phyloP scores from a whole-genome alignment of 2,113 vertebrate species.

The Pipa parva region DNA sequence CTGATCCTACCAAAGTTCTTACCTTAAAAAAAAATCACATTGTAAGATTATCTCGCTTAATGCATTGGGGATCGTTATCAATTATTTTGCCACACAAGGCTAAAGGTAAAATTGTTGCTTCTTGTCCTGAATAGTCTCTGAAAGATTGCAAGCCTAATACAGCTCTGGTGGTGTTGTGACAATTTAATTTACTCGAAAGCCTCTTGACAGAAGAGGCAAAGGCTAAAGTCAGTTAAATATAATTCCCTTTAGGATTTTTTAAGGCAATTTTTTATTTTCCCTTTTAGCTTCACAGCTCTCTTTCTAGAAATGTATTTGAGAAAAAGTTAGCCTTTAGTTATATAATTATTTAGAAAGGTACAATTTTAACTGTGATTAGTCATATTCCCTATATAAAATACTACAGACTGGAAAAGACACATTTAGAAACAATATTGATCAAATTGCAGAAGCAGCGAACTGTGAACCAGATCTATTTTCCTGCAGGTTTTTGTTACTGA shows the following conservation, averaged over 20 bases:
- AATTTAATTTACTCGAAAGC: slow-evolving; percentile 31
- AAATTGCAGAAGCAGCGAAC: slow-evolving; percentile 54
- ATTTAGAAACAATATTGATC: slow-evolving; percentile 61
- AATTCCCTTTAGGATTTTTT: slow-evolving; percentile 26
- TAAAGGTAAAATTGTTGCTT: background rate
- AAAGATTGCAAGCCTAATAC: slow-evolving; percentile 17
- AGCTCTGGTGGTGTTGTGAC: slow-evolving; percentile 22
- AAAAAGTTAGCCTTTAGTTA: slow-evolving; percentile 28
- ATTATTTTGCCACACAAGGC: too few relatives aligned
- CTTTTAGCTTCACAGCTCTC: slow-evolving; percentile 3
- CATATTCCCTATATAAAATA: slow-evolving; percentile 43
- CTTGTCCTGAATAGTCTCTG: background rate
- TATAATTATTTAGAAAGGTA: slow-evolving; percentile 33
- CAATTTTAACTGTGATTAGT: slow-evolving; percentile 33
- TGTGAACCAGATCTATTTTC: slow-evolving; percentile 53
- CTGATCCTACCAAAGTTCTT: too few relatives aligned
- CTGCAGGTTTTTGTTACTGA: slow-evolving; percentile 48
- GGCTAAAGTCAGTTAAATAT: slow-evolving; percentile 23
- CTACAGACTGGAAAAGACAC: slow-evolving; percentile 47
- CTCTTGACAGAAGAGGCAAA: slow-evolving; percentile 17
- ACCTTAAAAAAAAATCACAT: too few relatives aligned
- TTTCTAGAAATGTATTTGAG: slow-evolving; percentile 46
- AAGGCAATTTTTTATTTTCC: slow-evolving; percentile 33
- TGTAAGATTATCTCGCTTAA: too few relatives aligned
- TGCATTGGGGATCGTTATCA: too few relatives aligned